phyloP scores from a whole-genome alignment of 2,797 vertebrate species.

The Naso thynnoides region DNA sequence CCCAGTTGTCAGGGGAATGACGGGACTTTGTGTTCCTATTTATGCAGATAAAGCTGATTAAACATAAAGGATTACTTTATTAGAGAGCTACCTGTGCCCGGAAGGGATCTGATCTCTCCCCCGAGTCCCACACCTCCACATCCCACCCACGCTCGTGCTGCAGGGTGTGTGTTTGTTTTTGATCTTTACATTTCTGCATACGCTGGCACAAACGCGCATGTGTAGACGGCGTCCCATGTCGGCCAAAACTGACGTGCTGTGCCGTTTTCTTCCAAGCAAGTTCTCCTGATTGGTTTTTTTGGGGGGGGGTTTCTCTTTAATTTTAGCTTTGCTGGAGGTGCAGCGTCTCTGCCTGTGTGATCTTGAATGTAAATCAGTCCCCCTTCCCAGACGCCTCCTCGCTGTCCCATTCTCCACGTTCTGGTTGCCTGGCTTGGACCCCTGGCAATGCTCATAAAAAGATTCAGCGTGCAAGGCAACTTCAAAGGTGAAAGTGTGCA shows the following conservation, averaged over 20 bases:
- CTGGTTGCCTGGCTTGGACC: constrained; percentile 66
- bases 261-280: constrained; percentile 18
- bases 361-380: constrained; percentile 71
- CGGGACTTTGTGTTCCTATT: constrained; percentile 26
- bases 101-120: constrained; percentile 49
- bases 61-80: constrained; percentile 64
- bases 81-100: constrained; percentile 65
- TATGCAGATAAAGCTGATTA: constrained; percentile 59
- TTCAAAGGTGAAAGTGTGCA: constrained; percentile 79
- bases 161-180: constrained; percentile 56
- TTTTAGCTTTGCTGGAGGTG: constrained; percentile 70
- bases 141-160: constrained; percentile 46
- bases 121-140: constrained; percentile 38
- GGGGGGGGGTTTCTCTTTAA: constrained; percentile 39
- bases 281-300: constrained; percentile 45
- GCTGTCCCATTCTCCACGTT: constrained; percentile 60
- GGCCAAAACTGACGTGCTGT: constrained; percentile 29
- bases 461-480: constrained; percentile 71
- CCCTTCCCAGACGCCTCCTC: constrained; percentile 34
- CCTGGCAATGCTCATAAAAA: constrained; percentile 70
- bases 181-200: constrained; percentile 39
- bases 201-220: constrained; percentile 26
- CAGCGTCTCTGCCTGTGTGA: constrained; percentile 58
- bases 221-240: constrained; percentile 41
- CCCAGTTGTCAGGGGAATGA: constrained; percentile 1